Evolutionary conservation across 2,888 invertebrate genomes (phyloP).

Genomic region (Drymonia ruficornis): DNA sequence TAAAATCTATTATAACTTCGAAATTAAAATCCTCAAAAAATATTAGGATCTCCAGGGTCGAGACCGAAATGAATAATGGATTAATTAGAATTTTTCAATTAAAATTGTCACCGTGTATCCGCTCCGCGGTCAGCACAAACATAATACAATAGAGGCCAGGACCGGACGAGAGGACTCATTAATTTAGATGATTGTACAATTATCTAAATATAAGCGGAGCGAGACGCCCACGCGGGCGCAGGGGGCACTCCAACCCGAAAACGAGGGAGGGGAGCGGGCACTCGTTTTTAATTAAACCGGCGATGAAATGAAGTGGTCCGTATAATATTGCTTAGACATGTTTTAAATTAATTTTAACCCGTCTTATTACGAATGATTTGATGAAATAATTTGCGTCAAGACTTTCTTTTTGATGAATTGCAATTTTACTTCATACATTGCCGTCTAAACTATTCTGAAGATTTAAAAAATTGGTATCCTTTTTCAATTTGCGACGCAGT

Average conservation of each 20-base stretch:
- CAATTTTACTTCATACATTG: not conserved
- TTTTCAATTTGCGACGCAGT: not conserved
- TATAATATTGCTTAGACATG: slow-evolving; percentile 84
- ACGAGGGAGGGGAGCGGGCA: slow-evolving; percentile 80
- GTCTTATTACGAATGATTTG: slow-evolving; percentile 68
- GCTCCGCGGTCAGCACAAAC: slow-evolving; percentile 65
- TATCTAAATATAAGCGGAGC: slow-evolving; percentile 85
- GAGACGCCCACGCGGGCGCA: slow-evolving; percentile 75
- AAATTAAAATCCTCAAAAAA: slow-evolving; percentile 42
- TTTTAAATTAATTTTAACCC: slow-evolving; percentile 82
- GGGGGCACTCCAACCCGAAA: slow-evolving; percentile 80
- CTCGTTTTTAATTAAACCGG: slow-evolving; percentile 85
- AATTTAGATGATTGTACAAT: slow-evolving; percentile 86
- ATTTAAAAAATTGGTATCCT: not conserved
- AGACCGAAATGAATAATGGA: slow-evolving; percentile 52
- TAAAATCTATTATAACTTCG: slow-evolving; percentile 27
- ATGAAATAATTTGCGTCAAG: slow-evolving; percentile 47
- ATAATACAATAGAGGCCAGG: slow-evolving; percentile 78
- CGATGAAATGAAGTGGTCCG: slow-evolving; percentile 85
- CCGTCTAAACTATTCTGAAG: not conserved
- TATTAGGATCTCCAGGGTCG: slow-evolving; percentile 42
- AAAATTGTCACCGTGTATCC: slow-evolving; percentile 73
- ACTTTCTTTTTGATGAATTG: not conserved
- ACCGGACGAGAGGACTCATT: slow-evolving; percentile 84
- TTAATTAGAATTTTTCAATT: slow-evolving; percentile 65